A percentile compares a stretch with the other conserved stretches of the same genome.
Conservation (phyloP, 2,888 invertebrate species). For the Microplitis manilae region DNA sequence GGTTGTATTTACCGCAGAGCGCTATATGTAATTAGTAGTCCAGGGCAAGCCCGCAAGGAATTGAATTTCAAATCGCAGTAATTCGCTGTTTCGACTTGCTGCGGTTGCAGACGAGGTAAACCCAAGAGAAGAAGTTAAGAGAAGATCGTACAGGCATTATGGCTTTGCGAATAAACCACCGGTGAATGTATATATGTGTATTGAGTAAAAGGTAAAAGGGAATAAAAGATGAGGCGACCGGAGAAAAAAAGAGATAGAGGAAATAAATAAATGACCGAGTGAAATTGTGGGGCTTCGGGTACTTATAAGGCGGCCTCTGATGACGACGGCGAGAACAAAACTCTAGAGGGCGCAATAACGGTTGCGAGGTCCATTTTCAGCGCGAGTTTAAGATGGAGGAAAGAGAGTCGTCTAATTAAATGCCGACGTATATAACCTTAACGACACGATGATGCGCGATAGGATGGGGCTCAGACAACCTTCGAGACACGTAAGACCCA, state of each 20-base stretch:
- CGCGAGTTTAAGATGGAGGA: conserved; percentile 16
- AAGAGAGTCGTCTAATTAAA: conserved; percentile 46
- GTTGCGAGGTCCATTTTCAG: neutral
- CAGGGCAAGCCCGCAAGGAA: conserved; percentile 53
- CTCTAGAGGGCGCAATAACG: conserved; percentile 20
- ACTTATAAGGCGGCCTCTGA: conserved; percentile 12
- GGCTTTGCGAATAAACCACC: neutral
- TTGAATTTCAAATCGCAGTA: conserved; percentile 68
- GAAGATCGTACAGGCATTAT: conserved; percentile 1
- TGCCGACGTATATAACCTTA: conserved; percentile 33
- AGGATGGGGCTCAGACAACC: neutral
- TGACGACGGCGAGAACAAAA: conserved; percentile 1
- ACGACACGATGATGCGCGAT: neutral
- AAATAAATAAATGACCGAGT: neutral
- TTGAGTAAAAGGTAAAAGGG: neutral
- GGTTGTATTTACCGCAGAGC: conserved; percentile 22
- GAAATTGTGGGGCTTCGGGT: neutral
- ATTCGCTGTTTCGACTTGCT: conserved; percentile 63
- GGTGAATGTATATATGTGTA: neutral
- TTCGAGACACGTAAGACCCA: neutral
- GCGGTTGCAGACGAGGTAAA: conserved; percentile 16
- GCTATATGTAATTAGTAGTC: conserved; percentile 21
- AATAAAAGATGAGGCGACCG: neutral
- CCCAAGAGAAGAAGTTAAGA: neutral
- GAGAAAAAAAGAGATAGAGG: conserved; percentile 12